Conservation (phyloP, 2,888 invertebrate genomes). For the Suillia variegata region DNA sequence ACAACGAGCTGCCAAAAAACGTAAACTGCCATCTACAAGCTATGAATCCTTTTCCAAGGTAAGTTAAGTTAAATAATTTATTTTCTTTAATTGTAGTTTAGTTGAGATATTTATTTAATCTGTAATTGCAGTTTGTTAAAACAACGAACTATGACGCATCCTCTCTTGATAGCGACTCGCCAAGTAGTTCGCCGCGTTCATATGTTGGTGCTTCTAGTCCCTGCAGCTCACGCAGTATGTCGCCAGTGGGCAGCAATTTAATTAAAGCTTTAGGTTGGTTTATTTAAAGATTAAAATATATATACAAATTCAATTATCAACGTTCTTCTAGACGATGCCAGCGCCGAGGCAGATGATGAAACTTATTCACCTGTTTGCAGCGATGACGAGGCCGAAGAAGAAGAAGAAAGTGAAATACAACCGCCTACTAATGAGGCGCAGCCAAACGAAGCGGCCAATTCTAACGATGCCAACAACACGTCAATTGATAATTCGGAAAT, state of each 20-base stretch:
- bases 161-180: conserved; percentile 52
- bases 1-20: conserved; percentile 47
- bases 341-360: conserved; percentile 46
- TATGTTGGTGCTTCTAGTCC: conserved; percentile 54
- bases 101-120: neutral
- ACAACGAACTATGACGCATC: too few relatives aligned
- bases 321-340: conserved; percentile 27
- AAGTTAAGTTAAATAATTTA: conserved; percentile 16
- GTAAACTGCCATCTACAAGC: conserved; percentile 46
- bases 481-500: conserved; percentile 46
- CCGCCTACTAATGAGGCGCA: too few relatives aligned
- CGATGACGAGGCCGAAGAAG: conserved; percentile 57
- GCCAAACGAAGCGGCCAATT: conserved; percentile 35
- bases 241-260: conserved; percentile 47
- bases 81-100: neutral
- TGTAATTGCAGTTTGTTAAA: conserved; percentile 44
- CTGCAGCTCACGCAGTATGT: conserved; percentile 58
- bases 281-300: neutral
- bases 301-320: neutral
- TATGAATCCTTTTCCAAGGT: conserved; percentile 48
- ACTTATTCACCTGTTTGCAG: conserved; percentile 61
- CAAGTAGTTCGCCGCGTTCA: conserved; percentile 55
- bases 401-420: too few relatives aligned
- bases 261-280: too few relatives aligned
- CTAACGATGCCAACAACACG: too few relatives aligned